These are phyloP conservation scores for Melanotaenia duboulayi DNA, from an alignment of 2,113 vertebrate species.

Conservation along the genomic window DNA sequence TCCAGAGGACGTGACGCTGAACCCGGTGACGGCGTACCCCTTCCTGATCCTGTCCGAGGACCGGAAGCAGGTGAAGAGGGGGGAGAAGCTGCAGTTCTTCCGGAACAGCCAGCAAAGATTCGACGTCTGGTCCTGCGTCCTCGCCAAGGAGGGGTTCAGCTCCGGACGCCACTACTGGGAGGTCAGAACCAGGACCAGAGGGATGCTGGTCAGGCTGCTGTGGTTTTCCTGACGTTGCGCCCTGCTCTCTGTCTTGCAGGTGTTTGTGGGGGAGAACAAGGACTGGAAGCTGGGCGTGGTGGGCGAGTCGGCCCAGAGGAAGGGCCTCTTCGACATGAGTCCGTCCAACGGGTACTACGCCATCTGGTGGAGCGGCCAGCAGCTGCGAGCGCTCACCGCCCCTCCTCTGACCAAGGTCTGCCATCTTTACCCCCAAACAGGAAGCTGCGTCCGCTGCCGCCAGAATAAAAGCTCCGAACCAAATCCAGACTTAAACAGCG, in stretches of 20 bases:
- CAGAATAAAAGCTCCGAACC: too few relatives aligned
- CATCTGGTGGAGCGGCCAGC: slow-evolving; percentile 79
- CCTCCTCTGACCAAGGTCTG: slow-evolving; percentile 74
- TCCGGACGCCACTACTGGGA: slow-evolving; percentile 85
- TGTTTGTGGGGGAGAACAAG: slow-evolving; percentile 76
- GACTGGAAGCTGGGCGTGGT: slow-evolving; percentile 85
- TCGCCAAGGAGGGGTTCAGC: slow-evolving; percentile 74
- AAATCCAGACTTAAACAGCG: too few relatives aligned
- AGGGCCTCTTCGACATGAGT: slow-evolving; percentile 84
- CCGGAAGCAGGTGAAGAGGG: slow-evolving; percentile 79
- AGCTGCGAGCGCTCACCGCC: slow-evolving; percentile 72
- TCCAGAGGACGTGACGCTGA: slow-evolving; percentile 78
- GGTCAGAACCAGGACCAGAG: slow-evolving; percentile 38
- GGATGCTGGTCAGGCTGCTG: too few relatives aligned
- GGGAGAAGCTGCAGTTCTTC: slow-evolving; percentile 82
- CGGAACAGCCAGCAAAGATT: slow-evolving; percentile 78
- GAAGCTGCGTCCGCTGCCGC: too few relatives aligned
- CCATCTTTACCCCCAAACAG: background rate
- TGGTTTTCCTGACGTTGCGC: background rate
- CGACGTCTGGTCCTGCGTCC: slow-evolving; percentile 82
- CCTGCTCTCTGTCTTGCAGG: slow-evolving; percentile 46
- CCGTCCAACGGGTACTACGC: slow-evolving; percentile 77
- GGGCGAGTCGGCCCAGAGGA: slow-evolving; percentile 75
- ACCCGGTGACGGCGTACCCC: slow-evolving; percentile 82
- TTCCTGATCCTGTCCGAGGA: slow-evolving; percentile 83